Evolutionary conservation across 2,113 vertebrate genomes (phyloP), one percentile per base, ranked within the genome.

Genomic region (Pampusana beccarii): DNA sequence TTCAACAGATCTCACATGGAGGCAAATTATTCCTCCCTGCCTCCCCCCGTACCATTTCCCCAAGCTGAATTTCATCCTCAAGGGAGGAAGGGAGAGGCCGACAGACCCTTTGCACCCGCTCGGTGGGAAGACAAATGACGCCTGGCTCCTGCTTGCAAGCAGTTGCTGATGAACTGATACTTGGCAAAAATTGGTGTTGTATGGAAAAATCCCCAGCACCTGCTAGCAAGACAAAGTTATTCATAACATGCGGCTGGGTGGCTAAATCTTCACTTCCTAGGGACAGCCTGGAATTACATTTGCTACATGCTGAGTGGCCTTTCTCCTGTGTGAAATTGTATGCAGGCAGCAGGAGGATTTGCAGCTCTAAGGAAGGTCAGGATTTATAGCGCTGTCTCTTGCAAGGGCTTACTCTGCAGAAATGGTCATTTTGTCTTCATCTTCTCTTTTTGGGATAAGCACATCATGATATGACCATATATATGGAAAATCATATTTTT

Each of bases 191-290:
- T 90, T 82, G 90, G 78, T 96, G 95, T 89, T 94, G 89, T 95
- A 93, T 97, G 98, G 97, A 98, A 98, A 98, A 92, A 97, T 94
- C 96, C 95, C 94, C 75, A 91, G 94, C 95, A 97, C 97, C 97
- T 98, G 96, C 95, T 96, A 96, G 93, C 86, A 92, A 97, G 95
- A 94, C 93, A 80, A 92, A 97, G 95, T 87, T 96, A 96, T 98
- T 98, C 93, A 85, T 96, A 94, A 95, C 90, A 80, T 85, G 92
- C 38, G 18, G 5, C 93, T 87, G 88, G 88, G 96, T 90, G 94
- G 93, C 92, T 96, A 94, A 91, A 95, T 92, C 95, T 96, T 88
- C 87, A 60, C 96, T 98, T 96, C 92, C 96, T 97, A 82, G 88
- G 90, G 93, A 92, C 5, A 3, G 89, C 78, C 90, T 88, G 95